These are phyloP conservation scores for Campaea margaritaria DNA, from an alignment of 2,888 invertebrate species.

Conservation along the genomic window DNA sequence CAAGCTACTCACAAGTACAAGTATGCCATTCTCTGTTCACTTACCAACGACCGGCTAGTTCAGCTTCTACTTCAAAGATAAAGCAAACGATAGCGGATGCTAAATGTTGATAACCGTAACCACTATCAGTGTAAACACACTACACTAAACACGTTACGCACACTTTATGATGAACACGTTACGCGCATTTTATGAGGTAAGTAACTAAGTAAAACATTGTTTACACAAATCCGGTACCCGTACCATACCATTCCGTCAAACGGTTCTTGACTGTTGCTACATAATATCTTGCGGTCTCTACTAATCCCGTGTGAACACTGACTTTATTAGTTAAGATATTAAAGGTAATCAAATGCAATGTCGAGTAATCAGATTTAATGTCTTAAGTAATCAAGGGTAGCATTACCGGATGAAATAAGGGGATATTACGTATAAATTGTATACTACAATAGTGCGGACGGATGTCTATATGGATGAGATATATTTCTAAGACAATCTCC, in stretches of 20 bases:
- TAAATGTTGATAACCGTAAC: too few species aligned
- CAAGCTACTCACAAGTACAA: too few species aligned
- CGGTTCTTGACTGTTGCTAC: conserved; percentile 8
- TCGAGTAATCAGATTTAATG: neutral
- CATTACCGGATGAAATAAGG: conserved; percentile 3
- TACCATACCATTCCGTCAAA: conserved; percentile 11
- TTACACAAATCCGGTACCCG: conserved; percentile 11
- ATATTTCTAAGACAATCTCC: neutral
- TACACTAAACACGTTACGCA: neutral
- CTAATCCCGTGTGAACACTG: conserved; percentile 22
- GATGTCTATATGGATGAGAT: neutral
- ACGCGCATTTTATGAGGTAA: neutral
- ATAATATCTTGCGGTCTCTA: conserved; percentile 23
- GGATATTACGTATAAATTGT: neutral
- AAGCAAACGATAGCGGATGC: too few species aligned
- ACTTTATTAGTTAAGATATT: conserved; percentile 5
- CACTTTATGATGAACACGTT: too few species aligned
- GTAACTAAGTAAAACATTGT: conserved; percentile 11
- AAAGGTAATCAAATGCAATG: conserved; percentile 9
- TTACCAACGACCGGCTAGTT: neutral
- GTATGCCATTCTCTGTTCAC: too few species aligned
- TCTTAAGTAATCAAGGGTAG: neutral
- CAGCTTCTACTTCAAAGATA: too few species aligned
- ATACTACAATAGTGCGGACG: neutral
- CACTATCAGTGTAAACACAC: neutral